Percentiles rank a stretch among this genome's conserved stretches.
Conservation (phyloP, 2,113 vertebrate species). For the Carassius gibelio region DNA sequence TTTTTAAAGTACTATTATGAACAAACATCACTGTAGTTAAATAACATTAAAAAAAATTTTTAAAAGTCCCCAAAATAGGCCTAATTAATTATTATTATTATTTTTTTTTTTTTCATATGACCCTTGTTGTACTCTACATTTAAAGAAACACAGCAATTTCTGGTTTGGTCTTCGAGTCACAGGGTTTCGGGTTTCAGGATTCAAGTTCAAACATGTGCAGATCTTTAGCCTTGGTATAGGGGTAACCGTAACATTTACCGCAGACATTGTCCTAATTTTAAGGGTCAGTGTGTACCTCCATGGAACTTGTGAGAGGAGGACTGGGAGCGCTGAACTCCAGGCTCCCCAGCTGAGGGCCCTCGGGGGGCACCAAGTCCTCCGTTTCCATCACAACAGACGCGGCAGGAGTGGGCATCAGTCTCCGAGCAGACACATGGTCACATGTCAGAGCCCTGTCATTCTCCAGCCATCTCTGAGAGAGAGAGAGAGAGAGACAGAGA, state of each 20-base stretch:
- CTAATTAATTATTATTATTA: no score
- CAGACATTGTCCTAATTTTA: not conserved
- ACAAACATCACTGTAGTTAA: no score
- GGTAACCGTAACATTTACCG: not conserved
- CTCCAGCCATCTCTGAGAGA: conserved; percentile 45
- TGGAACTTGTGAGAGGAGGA: conserved; percentile 47
- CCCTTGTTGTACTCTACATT: no score
- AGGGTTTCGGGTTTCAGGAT: not conserved
- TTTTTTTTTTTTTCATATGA: no score
- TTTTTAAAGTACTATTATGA: no score
- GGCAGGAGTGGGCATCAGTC: conserved; percentile 58
- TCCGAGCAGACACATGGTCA: conserved; percentile 39
- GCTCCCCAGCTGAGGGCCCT: conserved; percentile 57
- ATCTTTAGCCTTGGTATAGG: not conserved
- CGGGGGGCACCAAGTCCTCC: conserved; percentile 62
- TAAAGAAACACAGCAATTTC: not conserved
- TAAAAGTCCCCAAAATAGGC: no score
- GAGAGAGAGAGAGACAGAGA: not conserved
- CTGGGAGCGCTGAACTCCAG: conserved; percentile 49
- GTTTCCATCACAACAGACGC: conserved; percentile 61
- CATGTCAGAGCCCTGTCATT: conserved; percentile 34
- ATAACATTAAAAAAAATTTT: no score
- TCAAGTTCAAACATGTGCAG: not conserved
- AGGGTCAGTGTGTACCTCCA: conserved; percentile 48
- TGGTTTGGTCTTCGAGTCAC: not conserved